These are phyloP conservation scores for Puntigrus tetrazona DNA, from an alignment of 2,113 vertebrate genomes.

Conservation along the genomic window DNA sequence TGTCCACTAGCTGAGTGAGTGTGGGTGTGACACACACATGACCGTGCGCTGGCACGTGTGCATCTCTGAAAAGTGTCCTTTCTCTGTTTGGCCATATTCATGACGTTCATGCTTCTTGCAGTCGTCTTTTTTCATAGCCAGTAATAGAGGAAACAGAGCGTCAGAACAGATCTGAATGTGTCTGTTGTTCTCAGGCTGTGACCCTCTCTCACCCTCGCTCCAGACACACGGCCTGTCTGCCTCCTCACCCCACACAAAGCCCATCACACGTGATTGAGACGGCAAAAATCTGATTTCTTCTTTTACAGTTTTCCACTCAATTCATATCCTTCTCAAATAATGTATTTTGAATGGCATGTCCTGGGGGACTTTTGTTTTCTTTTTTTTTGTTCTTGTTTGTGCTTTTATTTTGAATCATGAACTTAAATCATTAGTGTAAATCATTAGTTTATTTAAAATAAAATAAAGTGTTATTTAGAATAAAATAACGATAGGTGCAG, in stretches of 20 bases:
- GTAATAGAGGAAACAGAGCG: conserved; percentile 5
- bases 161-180: conserved; percentile 36
- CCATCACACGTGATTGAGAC: too few relatives aligned
- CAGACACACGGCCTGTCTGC: conserved; percentile 10
- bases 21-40: conserved; percentile 19
- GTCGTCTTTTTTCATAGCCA: conserved; percentile 2
- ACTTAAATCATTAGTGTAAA: not conserved
- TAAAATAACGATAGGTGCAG: not conserved
- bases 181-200: conserved; percentile 3
- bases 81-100: conserved; percentile 12
- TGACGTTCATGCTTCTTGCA: conserved; percentile 19
- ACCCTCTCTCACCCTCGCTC: not conserved
- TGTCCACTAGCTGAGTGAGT: not conserved
- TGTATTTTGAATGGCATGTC: not conserved
- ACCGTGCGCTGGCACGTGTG: not conserved
- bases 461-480: too few relatives aligned
- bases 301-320: not conserved
- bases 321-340: not conserved
- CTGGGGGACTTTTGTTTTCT: not conserved
- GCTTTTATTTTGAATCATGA: not conserved
- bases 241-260: conserved; percentile 20
- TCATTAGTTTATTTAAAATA: too few relatives aligned
- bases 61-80: not conserved
- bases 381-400: not conserved
- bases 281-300: too few relatives aligned